phyloP scores from a whole-genome alignment of 2,888 invertebrate species.

The Meteorus cinctellus region DNA sequence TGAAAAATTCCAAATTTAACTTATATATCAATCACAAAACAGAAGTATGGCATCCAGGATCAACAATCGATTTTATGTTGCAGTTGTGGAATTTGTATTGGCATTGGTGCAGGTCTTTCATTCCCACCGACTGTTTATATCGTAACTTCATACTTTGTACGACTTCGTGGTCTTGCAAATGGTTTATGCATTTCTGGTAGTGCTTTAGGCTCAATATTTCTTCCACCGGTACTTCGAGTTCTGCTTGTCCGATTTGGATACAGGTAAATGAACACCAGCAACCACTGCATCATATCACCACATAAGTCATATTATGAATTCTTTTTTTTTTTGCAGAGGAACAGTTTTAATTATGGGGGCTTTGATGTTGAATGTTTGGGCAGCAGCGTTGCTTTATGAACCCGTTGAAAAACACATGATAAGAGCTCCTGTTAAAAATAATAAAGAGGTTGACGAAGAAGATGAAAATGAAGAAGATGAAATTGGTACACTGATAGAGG shows the following conservation, averaged over 20 bases:
- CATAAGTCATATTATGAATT: not conserved
- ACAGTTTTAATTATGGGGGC: constrained; percentile 88
- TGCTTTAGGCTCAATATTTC: constrained; percentile 88
- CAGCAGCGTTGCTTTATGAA: constrained; percentile 88
- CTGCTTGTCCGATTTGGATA: constrained; percentile 85
- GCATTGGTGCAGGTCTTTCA: constrained; percentile 87
- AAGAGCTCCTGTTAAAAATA: constrained; percentile 75
- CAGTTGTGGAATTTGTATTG: constrained; percentile 88
- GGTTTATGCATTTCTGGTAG: constrained; percentile 92
- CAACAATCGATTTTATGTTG: constrained; percentile 46
- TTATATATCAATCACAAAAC: no score
- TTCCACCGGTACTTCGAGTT: constrained; percentile 84
- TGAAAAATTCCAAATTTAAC: no score
- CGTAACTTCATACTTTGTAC: constrained; percentile 89
- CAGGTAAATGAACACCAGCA: constrained; percentile 73
- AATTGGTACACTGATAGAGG: constrained; percentile 56
- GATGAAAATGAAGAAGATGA: constrained; percentile 64
- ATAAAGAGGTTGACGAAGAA: constrained; percentile 67
- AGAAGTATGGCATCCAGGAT: no score
- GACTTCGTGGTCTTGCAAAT: constrained; percentile 86
- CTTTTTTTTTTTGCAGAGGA: constrained; percentile 75
- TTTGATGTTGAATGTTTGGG: constrained; percentile 87
- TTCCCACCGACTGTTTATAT: constrained; percentile 94
- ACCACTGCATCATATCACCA: no score
- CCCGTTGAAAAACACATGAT: constrained; percentile 89